Conservation (phyloP, 2,113 vertebrate genomes). For the Nibea coibor region DNA sequence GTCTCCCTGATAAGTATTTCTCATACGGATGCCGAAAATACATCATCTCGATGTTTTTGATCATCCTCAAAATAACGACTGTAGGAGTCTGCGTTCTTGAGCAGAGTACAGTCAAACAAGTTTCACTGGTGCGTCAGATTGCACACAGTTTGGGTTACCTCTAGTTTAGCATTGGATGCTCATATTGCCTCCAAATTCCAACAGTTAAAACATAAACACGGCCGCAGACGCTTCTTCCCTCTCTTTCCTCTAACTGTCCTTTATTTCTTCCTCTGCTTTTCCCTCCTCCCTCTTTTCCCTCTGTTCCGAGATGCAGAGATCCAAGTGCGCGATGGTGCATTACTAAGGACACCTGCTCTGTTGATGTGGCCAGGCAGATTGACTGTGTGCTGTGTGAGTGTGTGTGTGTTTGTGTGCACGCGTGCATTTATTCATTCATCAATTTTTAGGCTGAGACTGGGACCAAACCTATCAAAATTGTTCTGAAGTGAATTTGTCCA, state of each 20-base stretch:
- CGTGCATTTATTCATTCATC: slow-evolving; percentile 67
- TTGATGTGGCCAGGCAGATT: slow-evolving; percentile 72
- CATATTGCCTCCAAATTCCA: slow-evolving; percentile 18
- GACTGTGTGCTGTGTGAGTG: slow-evolving; percentile 50
- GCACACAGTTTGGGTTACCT: slow-evolving; percentile 42
- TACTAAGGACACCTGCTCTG: slow-evolving; percentile 81
- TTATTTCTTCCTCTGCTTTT: slow-evolving; percentile 35
- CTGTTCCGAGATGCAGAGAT: slow-evolving; percentile 72
- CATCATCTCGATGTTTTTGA: slow-evolving; percentile 64
- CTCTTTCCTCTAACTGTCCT: slow-evolving; percentile 60
- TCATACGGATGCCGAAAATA: slow-evolving; percentile 53
- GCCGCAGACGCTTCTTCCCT: slow-evolving; percentile 30
- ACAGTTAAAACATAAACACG: slow-evolving; percentile 20
- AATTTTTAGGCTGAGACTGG: slow-evolving; percentile 62
- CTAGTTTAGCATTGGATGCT: slow-evolving; percentile 41
- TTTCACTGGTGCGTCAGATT: slow-evolving; percentile 10
- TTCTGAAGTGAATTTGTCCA: slow-evolving; percentile 58
- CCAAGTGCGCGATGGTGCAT: slow-evolving; percentile 77
- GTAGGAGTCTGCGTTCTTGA: slow-evolving; percentile 49
- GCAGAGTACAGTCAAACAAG: slow-evolving; percentile 57
- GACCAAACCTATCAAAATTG: slow-evolving; percentile 65
- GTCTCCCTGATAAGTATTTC: slow-evolving; percentile 52
- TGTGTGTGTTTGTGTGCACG: slow-evolving; percentile 27
- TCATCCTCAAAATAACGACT: slow-evolving; percentile 73
- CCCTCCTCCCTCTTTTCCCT: slow-evolving; percentile 44